Conservation (phyloP, 2,797 vertebrate species). For the Lithobates sylvaticus region DNA sequence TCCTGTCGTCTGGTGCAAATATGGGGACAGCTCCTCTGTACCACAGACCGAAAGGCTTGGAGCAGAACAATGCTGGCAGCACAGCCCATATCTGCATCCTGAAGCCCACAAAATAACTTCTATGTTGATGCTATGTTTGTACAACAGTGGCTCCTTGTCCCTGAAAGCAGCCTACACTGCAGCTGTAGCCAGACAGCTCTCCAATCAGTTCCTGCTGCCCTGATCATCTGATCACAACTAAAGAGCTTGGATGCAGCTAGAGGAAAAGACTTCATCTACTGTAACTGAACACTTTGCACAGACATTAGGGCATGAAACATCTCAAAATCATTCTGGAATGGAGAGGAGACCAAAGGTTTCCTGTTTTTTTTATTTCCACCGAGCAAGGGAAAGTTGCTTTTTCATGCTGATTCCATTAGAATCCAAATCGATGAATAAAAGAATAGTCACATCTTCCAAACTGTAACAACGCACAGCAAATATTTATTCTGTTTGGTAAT, state of each 20-base stretch:
- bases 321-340: conserved; percentile 67
- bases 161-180: conserved; percentile 85
- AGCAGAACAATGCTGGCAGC: conserved; percentile 94
- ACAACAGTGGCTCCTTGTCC: conserved; percentile 93
- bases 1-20: conserved; percentile 88
- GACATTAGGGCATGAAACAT: conserved; percentile 63
- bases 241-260: conserved; percentile 82
- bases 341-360: conserved; percentile 64
- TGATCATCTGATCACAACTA: conserved; percentile 92
- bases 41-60: conserved; percentile 89
- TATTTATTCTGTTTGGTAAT: too few species aligned
- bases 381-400: conserved; percentile 61
- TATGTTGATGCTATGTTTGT: conserved; percentile 84
- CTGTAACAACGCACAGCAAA: background rate
- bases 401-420: conserved; percentile 62
- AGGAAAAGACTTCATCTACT: conserved; percentile 79
- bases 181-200: conserved; percentile 88
- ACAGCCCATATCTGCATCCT: conserved; percentile 93
- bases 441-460: background rate
- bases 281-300: conserved; percentile 70
- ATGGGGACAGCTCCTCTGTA: conserved; percentile 91
- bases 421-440: conserved; percentile 66
- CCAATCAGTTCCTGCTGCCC: conserved; percentile 87
- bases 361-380: conserved; percentile 64
- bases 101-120: conserved; percentile 85